phyloP scores from a whole-genome alignment of 2,113 vertebrate species.

The Malurus alboscapulatus region DNA sequence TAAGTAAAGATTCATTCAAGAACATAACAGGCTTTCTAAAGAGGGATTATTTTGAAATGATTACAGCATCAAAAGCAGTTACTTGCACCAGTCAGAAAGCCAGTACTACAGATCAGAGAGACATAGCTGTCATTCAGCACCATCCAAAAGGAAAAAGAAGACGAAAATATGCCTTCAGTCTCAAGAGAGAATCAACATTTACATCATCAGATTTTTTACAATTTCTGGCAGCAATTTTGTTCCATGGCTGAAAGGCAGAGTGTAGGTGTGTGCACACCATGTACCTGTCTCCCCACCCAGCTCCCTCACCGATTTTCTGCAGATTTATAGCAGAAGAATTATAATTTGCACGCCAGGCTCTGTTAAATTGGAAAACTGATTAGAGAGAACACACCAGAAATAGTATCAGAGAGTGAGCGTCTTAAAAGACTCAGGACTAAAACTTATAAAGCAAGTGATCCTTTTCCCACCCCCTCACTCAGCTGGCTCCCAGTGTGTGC shows the following conservation, averaged over 20 bases:
- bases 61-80: slow-evolving; percentile 48
- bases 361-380: neutral
- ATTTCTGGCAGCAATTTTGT: neutral
- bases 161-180: neutral
- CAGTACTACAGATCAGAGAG: slow-evolving; percentile 29
- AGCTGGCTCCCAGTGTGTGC: neutral
- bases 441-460: slow-evolving; percentile 31
- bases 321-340: neutral
- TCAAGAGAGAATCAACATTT: slow-evolving; percentile 8
- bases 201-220: neutral
- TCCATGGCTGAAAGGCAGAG: neutral
- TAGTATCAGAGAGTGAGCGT: neutral
- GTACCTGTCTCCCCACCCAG: neutral
- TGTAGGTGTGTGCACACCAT: neutral
- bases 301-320: neutral
- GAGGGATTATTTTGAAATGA: slow-evolving; percentile 58
- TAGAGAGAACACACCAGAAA: slow-evolving; percentile 6
- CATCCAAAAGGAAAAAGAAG: neutral
- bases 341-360: neutral
- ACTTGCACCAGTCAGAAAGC: slow-evolving; percentile 33
- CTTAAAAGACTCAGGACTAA: slow-evolving; percentile 5
- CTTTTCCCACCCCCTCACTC: neutral
- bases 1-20: slow-evolving; percentile 43
- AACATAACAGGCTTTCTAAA: slow-evolving; percentile 46
- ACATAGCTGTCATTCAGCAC: neutral